Evolutionary conservation across 2,797 vertebrate species (phyloP), one percentile per base, ranked within the genome.

Genomic region (Valencia hispanica): DNA sequence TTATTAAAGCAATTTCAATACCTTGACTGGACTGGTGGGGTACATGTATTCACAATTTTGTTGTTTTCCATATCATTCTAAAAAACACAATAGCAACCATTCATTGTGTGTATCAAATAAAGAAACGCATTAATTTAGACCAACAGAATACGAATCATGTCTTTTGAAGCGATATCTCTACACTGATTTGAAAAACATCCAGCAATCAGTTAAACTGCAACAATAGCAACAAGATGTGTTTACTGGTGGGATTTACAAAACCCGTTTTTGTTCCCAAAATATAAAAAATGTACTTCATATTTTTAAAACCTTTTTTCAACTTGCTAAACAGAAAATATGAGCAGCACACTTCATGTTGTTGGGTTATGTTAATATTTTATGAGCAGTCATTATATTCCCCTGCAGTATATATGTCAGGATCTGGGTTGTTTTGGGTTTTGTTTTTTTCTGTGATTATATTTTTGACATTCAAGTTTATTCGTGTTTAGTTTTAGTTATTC

Each of bases 1-100:
- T 15, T n/a, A 41, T 34, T 17, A 48, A 25, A 76, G 32, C 30
- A 51, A 14, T 34, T 65, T 61, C 5, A 50, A 30, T 87, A 93
- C 93, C 84, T 72, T 73, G 73, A 48, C 27, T 15, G 66, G 12
- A 9, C 47, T 12, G 78, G 18, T n/a, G 82, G 43, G 12, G 72
- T 25, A 63, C 12, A 30, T 25, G 39, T 30, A 1, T 65, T 80
- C 50, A 18, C 12, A 6, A 0, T 2, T 3, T 18, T 76, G 9
- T 34, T 68, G 25, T n/a, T 27, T 69, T 81, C 20, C 3, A 15
- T 34, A 50, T 1, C 5, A 14, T 74, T 50, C 88, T 88, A 79
- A 11, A 45, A 73, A 0, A 50, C 1, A 0, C 43, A 48, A 39
- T 17, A 14, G 68, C 70, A 1, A 32, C 6, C 32, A 4, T 17